Evolutionary conservation across 2,888 invertebrate species (phyloP), one percentile per base, ranked within the genome.

Genomic region (Cryptocephalus primarius): DNA sequence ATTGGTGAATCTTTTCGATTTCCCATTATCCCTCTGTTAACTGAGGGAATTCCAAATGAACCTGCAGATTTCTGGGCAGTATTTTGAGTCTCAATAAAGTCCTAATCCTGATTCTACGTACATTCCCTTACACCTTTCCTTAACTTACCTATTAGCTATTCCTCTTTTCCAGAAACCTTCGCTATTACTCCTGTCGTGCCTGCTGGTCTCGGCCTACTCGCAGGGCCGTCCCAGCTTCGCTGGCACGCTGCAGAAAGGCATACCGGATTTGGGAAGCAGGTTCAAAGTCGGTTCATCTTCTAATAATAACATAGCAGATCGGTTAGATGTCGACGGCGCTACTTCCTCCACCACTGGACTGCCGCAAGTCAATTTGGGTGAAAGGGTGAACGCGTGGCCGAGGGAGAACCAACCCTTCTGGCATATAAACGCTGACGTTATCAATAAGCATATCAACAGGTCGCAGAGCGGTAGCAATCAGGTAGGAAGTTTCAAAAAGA

Each of bases 351-450:
- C 74, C 0, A 62, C 65, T 14, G 67, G 68, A 22, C 61, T 83
- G 32, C 85, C 85, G 1, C 82, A 86, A 58, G 64, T 65, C 40
- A 73, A 76, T 2, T 66, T 82, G 4, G 70, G 85, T 0, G 74
- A 83, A 39, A 69, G 79, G n/a, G 69, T 85, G 32, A 79, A 76
- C 60, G 72, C 75, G 34, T 74, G 82, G 65, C 85, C 85, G 0
- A 63, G 74, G 44, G 83, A 85, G 52, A 71, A 81, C 40, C 78
- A 79, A 51, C 86, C 86, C 0, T 86, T 83, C 67, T 85, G 85
- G 85, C 75, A 78, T 49, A 62, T 85, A 44, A 86, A 86, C 63
- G 79, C 81, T 66, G 74, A 80, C 55, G 78, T 78, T 0, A 74
- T 82, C 9, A 82, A 85, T 61, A 48, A 43, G 31, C 55, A 57